These are phyloP conservation scores for Lithophane socia DNA, from an alignment of 2,888 invertebrate genomes.

Conservation along the genomic window DNA sequence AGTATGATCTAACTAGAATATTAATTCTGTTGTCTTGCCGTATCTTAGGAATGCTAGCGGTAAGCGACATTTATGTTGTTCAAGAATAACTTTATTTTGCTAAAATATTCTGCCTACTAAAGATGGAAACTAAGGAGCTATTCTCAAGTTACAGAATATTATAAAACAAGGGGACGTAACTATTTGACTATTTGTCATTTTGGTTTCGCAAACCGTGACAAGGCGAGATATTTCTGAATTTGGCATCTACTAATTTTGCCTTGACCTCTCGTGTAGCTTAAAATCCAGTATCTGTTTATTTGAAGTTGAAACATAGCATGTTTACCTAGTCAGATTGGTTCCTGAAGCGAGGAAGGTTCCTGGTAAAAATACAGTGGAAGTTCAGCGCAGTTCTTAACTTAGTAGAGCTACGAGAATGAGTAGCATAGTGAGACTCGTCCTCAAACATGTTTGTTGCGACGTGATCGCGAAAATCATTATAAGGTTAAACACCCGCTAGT, in stretches of 20 bases:
- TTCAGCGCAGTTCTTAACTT: background rate
- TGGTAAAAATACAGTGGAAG: background rate
- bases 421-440: conserved; percentile 22
- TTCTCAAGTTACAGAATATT: conserved; percentile 25
- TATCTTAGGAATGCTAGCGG: conserved; percentile 24
- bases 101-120: conserved; percentile 14
- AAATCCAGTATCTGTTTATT: conserved; percentile 14
- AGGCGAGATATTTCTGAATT: conserved; percentile 57
- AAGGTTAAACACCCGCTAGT: conserved; percentile 84
- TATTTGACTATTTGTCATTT: conserved; percentile 6
- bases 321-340: background rate
- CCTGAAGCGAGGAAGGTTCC: background rate
- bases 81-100: conserved; percentile 26
- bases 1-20: conserved; percentile 29
- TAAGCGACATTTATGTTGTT: conserved; percentile 21
- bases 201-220: conserved; percentile 41
- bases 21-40: conserved; percentile 14
- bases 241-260: conserved; percentile 35
- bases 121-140: background rate
- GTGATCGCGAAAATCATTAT: conserved; percentile 81
- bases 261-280: conserved; percentile 44
- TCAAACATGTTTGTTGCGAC: conserved; percentile 63
- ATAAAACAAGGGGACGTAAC: conserved; percentile 10
- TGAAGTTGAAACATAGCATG: background rate
- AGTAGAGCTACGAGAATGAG: background rate